phyloP scores from a whole-genome alignment of 2,113 vertebrate species.

The Antigone vipio region DNA sequence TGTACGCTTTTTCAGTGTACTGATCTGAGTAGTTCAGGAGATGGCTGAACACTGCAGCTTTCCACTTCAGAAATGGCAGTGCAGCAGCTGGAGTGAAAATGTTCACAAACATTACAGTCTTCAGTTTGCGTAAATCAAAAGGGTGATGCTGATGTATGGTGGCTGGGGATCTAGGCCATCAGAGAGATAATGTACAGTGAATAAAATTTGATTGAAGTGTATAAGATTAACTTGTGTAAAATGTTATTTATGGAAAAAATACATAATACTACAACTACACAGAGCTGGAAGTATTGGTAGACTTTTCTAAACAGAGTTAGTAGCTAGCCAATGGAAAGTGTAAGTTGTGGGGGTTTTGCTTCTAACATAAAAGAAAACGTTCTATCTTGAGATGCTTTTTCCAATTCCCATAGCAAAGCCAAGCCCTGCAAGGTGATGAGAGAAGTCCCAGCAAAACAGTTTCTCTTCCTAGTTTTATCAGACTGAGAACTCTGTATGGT shows the following conservation, averaged over 20 bases:
- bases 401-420: not conserved
- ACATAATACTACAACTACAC: accelerated
- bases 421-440: not conserved
- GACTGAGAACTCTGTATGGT: not conserved
- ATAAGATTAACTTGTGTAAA: not conserved
- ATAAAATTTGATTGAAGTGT: not conserved
- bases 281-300: not conserved
- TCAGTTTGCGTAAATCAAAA: not conserved
- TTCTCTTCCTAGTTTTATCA: not conserved
- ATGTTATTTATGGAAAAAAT: not conserved
- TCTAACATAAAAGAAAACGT: not conserved
- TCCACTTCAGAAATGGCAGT: not conserved
- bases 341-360: not conserved
- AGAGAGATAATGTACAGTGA: not conserved
- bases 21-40: not conserved
- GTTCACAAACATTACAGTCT: accelerated
- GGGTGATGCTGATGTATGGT: not conserved
- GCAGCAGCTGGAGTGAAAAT: not conserved
- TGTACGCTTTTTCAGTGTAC: not conserved
- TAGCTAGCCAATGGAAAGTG: not conserved
- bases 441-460: not conserved
- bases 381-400: not conserved
- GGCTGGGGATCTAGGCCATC: not conserved
- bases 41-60: not conserved
- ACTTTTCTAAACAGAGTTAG: not conserved